Evolutionary conservation across 2,113 vertebrate species (phyloP), one percentile per base, ranked within the genome.

Genomic region (Semnornis frantzii): DNA sequence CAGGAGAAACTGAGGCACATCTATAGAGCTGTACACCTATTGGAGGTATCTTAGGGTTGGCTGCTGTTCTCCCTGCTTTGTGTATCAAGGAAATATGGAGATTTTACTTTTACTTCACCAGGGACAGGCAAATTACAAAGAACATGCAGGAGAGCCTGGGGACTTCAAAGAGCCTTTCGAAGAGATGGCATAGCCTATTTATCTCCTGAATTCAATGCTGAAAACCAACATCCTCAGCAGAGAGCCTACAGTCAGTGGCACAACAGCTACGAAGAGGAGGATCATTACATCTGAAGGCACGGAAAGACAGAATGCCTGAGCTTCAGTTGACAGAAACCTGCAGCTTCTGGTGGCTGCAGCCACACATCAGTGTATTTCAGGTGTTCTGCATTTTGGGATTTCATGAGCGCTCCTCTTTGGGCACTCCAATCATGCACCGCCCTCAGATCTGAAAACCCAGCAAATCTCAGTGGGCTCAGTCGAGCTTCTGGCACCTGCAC

Each of bases 21-120:
- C 46, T 50, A 30, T 9, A 70, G 72, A 58, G 34, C 34, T 63
- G 17, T 57, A 57, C 25, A 27, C 3, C 31, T 55, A 48, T 4
- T 64, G 12, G 34, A 84, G 64, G 24, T 44, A 62, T 55, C 72
- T 84, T 6, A 64, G 58, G 27, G 31, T 10, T 68, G 64, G 31
- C 5, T 58, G 37, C 11, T 68, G 10, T 9, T 60, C n/a, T 34
- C 46, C 59, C 23, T 64, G 66, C 18, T 75, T 75, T 81, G 57
- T 0, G 0, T 9, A 57, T 10, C 28, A 63, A 78, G n/a, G 23
- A 44, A 74, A 69, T 27, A 50, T 2, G 11, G 39, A 46, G 44
- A 52, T 70, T 70, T 77, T 62, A 55, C 30, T 72, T 82, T 17
- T 79, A 17, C 30, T 82, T 62, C 69, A 63, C 7, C 31, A 0